Base-by-base conservation (phyloP, 1,140 invertebrate genomes). In the Macrobrachium nipponense region DNA sequence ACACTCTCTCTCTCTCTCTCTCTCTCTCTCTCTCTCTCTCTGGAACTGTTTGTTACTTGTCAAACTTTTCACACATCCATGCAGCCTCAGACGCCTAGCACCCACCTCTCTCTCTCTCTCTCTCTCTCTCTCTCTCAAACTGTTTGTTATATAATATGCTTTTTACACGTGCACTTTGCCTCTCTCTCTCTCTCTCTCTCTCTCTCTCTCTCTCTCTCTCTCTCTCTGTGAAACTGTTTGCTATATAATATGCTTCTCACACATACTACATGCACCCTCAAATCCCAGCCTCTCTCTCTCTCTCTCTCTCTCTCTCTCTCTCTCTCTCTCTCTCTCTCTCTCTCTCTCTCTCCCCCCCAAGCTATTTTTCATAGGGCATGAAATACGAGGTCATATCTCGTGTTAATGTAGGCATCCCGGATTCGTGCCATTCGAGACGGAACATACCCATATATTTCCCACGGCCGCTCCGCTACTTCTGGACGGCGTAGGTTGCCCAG, bases 171-270 rank as follows among this genome's bases (percentile, higher is more conserved):
- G n/a, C n/a, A n/a, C n/a, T n/a, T n/a, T n/a, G n/a, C n/a, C n/a
- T n/a, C n/a, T 78, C 59, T 78, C 76, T 78, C 76, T 78, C 59
- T 78, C 76, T 78, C 76, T 78, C 76, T 78, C 43, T 78, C 76
- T 78, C 76, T 78, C 43, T 59, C 44, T 78, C 76, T 78, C 44
- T 78, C 44, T 78, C 44, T 78, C 44, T 78, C 44, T 78, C 44
- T 51, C 44, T 78, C 44, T 78, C 6, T 58, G 18, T 78, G 18
- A n/a, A 59, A 7, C 43, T 58, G 18, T 1, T 51, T 58, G 18
- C 4, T 51, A 75, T 43, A 23, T 36, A 75, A 20, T 18, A 5
- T 10, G 17, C 18, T 36, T 36, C n/a, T 23, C n/a, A 75, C 72
- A 75, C 72, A 20, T 36, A 20, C 72, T 36, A 20, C 72, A 75